Conservation (phyloP, 2,888 invertebrate species). For the Lycophotia porphyrea region DNA sequence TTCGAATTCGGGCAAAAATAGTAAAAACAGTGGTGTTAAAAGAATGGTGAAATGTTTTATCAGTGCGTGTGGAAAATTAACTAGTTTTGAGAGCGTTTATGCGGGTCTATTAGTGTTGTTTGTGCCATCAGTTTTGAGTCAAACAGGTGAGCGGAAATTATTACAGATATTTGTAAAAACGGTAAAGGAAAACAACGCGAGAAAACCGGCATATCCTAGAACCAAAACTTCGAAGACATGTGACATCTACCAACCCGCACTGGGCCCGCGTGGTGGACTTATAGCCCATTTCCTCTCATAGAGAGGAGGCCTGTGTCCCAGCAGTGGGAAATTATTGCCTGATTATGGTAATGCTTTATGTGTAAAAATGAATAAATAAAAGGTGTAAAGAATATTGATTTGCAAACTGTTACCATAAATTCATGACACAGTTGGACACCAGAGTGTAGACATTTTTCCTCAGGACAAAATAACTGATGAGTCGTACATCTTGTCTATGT, state of each 20-base stretch:
- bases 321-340: too few species aligned
- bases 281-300: too few species aligned
- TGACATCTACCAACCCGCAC: too few species aligned
- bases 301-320: too few species aligned
- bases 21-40: slow-evolving; percentile 46
- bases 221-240: too few species aligned
- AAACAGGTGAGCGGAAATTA: slow-evolving; percentile 74
- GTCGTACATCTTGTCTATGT: too few species aligned
- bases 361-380: background rate
- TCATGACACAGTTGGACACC: background rate
- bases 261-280: too few species aligned
- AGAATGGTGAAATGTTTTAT: slow-evolving; percentile 69
- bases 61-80: slow-evolving; percentile 75
- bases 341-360: too few species aligned
- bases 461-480: too few species aligned
- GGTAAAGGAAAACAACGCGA: too few species aligned
- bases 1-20: slow-evolving; percentile 21
- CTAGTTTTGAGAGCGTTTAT: slow-evolving; percentile 74
- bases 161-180: background rate
- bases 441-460: background rate
- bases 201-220: too few species aligned
- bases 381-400: background rate
- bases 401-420: background rate
- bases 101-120: slow-evolving; percentile 82
- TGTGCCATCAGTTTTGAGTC: slow-evolving; percentile 80